Evolutionary conservation across 1,140 invertebrate species (phyloP).

Genomic region (Aphelenchoides besseyi): DNA sequence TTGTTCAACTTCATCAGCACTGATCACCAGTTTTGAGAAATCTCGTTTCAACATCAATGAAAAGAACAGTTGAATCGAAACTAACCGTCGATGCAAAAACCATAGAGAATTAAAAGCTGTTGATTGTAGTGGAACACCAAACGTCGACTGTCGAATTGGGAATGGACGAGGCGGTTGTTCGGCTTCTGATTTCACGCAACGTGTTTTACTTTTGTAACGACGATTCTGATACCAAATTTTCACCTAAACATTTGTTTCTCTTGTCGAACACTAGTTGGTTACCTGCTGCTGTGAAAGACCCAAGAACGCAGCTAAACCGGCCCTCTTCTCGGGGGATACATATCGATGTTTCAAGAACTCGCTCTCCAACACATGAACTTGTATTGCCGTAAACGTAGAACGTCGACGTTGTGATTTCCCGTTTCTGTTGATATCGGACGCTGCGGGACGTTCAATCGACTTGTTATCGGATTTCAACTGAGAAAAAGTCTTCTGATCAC

Average conservation of each 20-base stretch:
- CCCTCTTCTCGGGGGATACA: constrained; percentile 29
- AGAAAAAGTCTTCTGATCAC: neutral
- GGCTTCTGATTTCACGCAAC: neutral
- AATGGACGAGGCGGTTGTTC: neutral
- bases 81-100: constrained; percentile 9
- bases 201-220: constrained; percentile 75
- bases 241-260: constrained; percentile 52
- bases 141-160: neutral
- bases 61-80: neutral
- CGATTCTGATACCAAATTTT: constrained; percentile 90
- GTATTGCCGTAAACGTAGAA: constrained; percentile 30
- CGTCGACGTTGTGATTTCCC: constrained; percentile 14
- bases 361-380: constrained; percentile 30
- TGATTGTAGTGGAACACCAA: constrained; percentile 1
- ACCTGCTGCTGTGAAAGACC: constrained; percentile 34
- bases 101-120: neutral
- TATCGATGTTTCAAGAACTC: constrained; percentile 32
- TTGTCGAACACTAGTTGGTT: neutral
- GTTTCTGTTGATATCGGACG: neutral
- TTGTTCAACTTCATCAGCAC: no score
- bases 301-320: constrained; percentile 24
- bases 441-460: no score
- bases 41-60: no score
- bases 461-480: no score
- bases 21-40: no score